Percentiles rank a stretch among this genome's conserved stretches.
These are phyloP conservation scores for Parascotia fuliginaria DNA, from an alignment of 2,888 invertebrate genomes.

Conservation along the genomic window DNA sequence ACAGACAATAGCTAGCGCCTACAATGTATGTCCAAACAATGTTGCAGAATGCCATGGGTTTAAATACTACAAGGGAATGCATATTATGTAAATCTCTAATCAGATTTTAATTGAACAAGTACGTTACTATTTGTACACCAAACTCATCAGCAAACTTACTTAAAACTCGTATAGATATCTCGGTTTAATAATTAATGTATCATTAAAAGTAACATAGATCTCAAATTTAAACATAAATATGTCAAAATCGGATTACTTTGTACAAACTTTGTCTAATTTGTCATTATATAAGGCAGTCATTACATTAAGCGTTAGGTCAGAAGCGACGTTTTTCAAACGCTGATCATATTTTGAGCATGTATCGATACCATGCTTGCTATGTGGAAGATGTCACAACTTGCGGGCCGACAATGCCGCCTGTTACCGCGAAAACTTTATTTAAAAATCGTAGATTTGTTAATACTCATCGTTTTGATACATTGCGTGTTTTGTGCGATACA, in stretches of 20 bases:
- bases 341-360: constrained; percentile 39
- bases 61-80: no score
- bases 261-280: constrained; percentile 24
- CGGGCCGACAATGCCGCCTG: constrained; percentile 44
- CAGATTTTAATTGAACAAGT: no score
- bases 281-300: constrained; percentile 20
- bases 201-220: constrained; percentile 1
- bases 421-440: constrained; percentile 11
- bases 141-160: no score
- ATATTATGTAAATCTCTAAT: no score
- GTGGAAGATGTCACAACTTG: constrained; percentile 67
- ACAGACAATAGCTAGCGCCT: no score
- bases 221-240: constrained; percentile 8
- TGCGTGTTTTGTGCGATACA: not conserved
- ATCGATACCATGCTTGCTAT: constrained; percentile 47
- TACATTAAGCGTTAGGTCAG: constrained; percentile 30
- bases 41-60: no score
- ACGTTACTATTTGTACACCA: no score
- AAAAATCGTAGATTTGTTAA: not conserved
- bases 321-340: constrained; percentile 29
- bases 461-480: not conserved
- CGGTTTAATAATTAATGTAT: no score
- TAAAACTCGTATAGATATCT: no score
- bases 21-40: no score
- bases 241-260: constrained; percentile 17